Evolutionary conservation across 2,888 invertebrate species (phyloP).

Genomic region (Nomada ferruginata): DNA sequence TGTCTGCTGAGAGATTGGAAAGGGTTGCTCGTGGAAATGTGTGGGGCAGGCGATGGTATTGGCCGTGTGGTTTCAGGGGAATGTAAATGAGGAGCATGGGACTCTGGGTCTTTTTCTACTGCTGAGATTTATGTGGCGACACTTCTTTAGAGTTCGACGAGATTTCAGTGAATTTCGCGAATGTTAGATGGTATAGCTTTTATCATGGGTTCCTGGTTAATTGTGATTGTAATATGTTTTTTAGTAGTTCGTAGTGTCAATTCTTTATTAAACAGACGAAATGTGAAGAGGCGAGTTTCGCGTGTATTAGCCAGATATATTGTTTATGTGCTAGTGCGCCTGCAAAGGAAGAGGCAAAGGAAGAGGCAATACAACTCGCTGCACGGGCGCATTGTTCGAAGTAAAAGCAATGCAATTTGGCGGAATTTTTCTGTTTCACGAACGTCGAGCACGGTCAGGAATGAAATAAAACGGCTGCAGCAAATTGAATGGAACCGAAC

Average conservation of each 20-base stretch:
- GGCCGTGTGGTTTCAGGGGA: background rate
- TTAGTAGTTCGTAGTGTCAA: no score
- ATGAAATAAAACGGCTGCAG: slow-evolving; percentile 5
- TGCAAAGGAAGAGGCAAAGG: background rate
- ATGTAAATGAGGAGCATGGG: background rate
- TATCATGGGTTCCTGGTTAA: no score
- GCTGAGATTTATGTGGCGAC: background rate
- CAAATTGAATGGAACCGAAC: slow-evolving; percentile 11
- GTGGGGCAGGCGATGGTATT: background rate
- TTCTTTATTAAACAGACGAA: no score
- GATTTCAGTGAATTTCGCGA: background rate
- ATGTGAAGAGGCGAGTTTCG: no score
- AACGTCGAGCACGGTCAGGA: background rate
- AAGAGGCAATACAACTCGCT: background rate
- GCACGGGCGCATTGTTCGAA: background rate
- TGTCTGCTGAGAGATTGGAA: background rate
- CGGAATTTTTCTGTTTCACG: background rate
- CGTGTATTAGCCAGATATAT: background rate
- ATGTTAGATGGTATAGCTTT: no score
- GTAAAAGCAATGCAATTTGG: background rate
- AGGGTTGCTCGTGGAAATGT: background rate
- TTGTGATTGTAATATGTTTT: no score
- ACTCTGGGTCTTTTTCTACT: background rate
- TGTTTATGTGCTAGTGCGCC: background rate
- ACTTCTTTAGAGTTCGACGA: background rate